phyloP scores from a whole-genome alignment of 2,797 vertebrate species.

The Darevskia nairensis region DNA sequence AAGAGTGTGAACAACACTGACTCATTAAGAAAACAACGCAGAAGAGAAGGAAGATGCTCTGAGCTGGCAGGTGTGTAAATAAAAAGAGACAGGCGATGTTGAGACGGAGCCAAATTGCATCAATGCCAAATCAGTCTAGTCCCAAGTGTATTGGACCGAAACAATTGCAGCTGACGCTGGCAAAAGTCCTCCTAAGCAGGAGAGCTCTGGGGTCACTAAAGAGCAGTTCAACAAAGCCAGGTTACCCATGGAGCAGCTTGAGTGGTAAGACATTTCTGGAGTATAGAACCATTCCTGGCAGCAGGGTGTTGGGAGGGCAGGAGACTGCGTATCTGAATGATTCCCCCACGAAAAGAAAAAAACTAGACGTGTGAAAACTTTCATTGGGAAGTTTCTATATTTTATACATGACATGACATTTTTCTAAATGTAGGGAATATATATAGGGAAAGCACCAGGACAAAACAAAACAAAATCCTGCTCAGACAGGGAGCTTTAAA shows the following conservation, averaged over 20 bases:
- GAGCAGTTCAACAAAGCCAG: background rate
- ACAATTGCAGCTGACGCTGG: background rate
- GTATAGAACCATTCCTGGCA: background rate
- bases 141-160: background rate
- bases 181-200: background rate
- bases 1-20: background rate
- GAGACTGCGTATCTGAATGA: background rate
- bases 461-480: too few relatives aligned
- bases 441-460: too few relatives aligned
- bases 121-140: slow-evolving; percentile 17
- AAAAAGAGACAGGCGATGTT: background rate
- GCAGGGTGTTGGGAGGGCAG: background rate
- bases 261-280: background rate
- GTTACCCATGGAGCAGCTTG: background rate
- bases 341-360: background rate
- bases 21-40: slow-evolving; percentile 8
- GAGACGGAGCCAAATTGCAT: slow-evolving; percentile 22
- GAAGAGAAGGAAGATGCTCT: slow-evolving; percentile 10
- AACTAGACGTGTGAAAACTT: background rate
- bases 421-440: too few relatives aligned
- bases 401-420: background rate
- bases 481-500: too few relatives aligned
- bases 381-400: background rate
- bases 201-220: background rate
- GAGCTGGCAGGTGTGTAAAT: slow-evolving; percentile 44